Conservation (phyloP, 53 echinoderm and acorn worm species). For the Holothuria scabra region DNA sequence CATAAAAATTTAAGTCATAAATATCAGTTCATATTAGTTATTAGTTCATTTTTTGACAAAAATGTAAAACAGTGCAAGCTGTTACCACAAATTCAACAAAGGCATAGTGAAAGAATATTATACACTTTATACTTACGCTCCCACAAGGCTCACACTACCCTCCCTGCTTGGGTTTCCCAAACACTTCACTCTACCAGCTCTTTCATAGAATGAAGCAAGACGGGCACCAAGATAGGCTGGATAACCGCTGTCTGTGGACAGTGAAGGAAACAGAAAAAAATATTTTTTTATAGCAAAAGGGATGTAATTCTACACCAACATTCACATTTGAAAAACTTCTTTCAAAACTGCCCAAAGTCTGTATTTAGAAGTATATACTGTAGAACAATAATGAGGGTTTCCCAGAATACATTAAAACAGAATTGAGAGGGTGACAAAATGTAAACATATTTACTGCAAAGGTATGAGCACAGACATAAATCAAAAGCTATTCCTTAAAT, state of each 20-base stretch:
- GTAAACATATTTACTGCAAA: too few relatives aligned
- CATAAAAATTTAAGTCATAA: too few relatives aligned
- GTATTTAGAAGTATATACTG: too few relatives aligned
- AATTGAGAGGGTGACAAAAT: too few relatives aligned
- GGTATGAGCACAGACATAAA: too few relatives aligned
- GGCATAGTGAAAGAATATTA: not conserved
- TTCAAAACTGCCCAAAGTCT: too few relatives aligned
- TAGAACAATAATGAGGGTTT: too few relatives aligned
- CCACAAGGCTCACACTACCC: constrained; percentile 98
- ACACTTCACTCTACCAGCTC: constrained; percentile 93
- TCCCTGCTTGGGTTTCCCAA: constrained; percentile 97
- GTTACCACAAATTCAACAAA: not conserved
- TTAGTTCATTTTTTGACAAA: not conserved
- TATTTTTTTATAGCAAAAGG: too few relatives aligned
- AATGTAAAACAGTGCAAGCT: not conserved
- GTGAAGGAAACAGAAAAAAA: not conserved
- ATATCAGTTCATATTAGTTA: not conserved
- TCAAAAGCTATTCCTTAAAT: too few relatives aligned
- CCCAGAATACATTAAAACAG: too few relatives aligned
- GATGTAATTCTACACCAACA: too few relatives aligned
- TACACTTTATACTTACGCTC: constrained; percentile 79
- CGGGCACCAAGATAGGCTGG: constrained; percentile 99
- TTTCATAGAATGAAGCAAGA: constrained; percentile 95
- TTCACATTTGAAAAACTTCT: too few relatives aligned
- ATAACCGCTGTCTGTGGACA: constrained; percentile 89